Base-by-base conservation (phyloP, 2,888 invertebrate genomes). In the Hypena proboscidalis region DNA sequence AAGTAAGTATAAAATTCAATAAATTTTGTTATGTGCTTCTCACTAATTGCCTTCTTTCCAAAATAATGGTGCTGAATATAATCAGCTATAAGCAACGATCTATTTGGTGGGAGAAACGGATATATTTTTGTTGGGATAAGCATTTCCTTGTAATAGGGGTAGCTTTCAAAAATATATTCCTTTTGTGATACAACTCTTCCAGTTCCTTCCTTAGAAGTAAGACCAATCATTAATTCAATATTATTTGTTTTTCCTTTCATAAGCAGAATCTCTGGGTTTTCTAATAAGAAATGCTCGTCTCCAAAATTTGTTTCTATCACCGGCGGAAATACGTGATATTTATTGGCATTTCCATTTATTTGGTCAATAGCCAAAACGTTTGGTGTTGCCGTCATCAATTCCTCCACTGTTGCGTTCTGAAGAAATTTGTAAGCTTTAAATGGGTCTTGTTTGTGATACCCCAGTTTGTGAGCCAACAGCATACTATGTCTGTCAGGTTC, bases 181-280 rank as follows among this genome's bases (percentile, higher is more conserved):
- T 59, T 60, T 2, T 65, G 42, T 1, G 11, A 1, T 2, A 47
- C 19, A 2, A 77, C 5, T 2, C 35, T 52, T 0, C 72, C 9
- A 4, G 74, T 19, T 1, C 94, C 93, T 80, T 96, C 96, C 32
- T 94, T 92, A 0, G 92, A 91, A 4, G 94, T 95, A 3, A 94
- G 74, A 1, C 96, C 96, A 13, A 94, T 87, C 74, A 96, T 92
- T 73, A 95, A 90, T 0, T 95, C 95, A 0, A 93, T 87, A n/a
- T 73, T 46, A 32, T 74, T 71, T 3, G 92, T 70, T 7, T 77
- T 79, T 9, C 93, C 93, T n/a, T 80, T 74, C 62, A 58, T 70
- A 29, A 74, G 36, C 11, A 50, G 27, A 9, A 65, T 49, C 7
- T 54, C 33, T 0, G 68, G 67, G 8, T 61, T 47, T 37, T 74